These are phyloP conservation scores for Diabrotica undecimpunctata DNA, from an alignment of 1,140 invertebrate species.

Conservation along the genomic window DNA sequence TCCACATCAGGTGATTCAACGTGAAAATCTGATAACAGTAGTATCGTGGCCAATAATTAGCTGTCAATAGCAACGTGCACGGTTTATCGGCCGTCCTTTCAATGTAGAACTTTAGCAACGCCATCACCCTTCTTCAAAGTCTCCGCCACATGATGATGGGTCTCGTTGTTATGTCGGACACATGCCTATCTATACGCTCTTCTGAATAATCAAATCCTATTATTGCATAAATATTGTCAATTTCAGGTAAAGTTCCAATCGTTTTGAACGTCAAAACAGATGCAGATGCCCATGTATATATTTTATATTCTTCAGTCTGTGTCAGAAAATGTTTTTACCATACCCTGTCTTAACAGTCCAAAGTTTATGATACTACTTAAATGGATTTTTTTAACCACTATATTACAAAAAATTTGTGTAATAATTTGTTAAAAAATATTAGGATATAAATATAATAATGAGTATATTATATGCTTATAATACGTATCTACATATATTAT, in stretches of 20 bases:
- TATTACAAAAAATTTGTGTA: no score
- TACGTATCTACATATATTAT: no score
- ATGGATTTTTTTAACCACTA: no score
- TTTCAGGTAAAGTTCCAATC: conserved; percentile 23
- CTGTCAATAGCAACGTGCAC: conserved; percentile 27
- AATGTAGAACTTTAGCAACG: conserved; percentile 16
- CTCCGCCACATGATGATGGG: background rate
- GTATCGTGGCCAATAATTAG: conserved; percentile 30
- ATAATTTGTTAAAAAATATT: no score
- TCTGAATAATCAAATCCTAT: conserved; percentile 28
- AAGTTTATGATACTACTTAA: no score
- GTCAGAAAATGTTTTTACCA: no score
- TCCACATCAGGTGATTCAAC: conserved; percentile 19
- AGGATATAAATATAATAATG: no score
- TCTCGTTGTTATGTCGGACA: conserved; percentile 21
- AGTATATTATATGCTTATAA: no score
- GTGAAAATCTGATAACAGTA: conserved; percentile 27
- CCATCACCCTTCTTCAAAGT: conserved; percentile 19
- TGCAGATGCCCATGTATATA: conserved; percentile 4
- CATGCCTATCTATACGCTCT: conserved; percentile 28
- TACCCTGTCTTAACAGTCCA: no score
- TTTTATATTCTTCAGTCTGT: background rate
- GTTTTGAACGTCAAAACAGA: conserved; percentile 22
- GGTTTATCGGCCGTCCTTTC: conserved; percentile 28
- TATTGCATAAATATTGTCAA: conserved; percentile 30